Evolutionary conservation across 1,140 invertebrate species (phyloP).

Genomic region (Mesaphorura yosii): DNA sequence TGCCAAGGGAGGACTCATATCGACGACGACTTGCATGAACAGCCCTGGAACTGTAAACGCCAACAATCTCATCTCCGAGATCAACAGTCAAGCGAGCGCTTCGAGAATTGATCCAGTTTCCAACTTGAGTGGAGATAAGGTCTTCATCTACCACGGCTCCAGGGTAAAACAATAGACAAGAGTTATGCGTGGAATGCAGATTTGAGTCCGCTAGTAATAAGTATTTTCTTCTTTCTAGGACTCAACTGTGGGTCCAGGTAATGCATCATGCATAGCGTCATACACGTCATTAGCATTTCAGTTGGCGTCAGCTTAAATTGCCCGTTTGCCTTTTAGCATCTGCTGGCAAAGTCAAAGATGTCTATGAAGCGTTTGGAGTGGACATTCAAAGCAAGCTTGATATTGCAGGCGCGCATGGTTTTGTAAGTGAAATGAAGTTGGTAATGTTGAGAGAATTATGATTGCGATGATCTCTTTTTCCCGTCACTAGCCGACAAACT

Average conservation of each 20-base stretch:
- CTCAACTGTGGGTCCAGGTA: constrained; percentile 36
- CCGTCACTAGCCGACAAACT: constrained; percentile 33
- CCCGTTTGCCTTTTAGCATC: constrained; percentile 4
- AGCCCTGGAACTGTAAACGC: constrained; percentile 31
- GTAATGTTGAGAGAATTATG: constrained; percentile 25
- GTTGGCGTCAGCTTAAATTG: no score
- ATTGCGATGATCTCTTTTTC: no score
- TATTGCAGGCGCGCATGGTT: constrained; percentile 33
- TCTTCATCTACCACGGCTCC: constrained; percentile 37
- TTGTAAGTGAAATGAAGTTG: neutral
- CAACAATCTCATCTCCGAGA: constrained; percentile 26
- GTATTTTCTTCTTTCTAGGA: no score
- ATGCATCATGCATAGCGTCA: neutral
- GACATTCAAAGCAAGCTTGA: constrained; percentile 33
- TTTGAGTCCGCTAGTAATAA: no score
- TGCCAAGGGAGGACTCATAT: constrained; percentile 32
- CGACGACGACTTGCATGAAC: constrained; percentile 34
- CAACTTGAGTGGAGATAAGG: constrained; percentile 33
- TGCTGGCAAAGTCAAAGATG: constrained; percentile 30
- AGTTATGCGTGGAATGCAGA: no score
- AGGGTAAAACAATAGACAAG: no score
- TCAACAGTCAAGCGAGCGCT: constrained; percentile 25
- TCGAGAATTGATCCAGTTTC: constrained; percentile 34
- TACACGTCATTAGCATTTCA: no score
- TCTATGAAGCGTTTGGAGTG: constrained; percentile 33